These are phyloP conservation scores for Petrolisthes manimaculis DNA, from an alignment of 2,888 invertebrate genomes.

Conservation along the genomic window DNA sequence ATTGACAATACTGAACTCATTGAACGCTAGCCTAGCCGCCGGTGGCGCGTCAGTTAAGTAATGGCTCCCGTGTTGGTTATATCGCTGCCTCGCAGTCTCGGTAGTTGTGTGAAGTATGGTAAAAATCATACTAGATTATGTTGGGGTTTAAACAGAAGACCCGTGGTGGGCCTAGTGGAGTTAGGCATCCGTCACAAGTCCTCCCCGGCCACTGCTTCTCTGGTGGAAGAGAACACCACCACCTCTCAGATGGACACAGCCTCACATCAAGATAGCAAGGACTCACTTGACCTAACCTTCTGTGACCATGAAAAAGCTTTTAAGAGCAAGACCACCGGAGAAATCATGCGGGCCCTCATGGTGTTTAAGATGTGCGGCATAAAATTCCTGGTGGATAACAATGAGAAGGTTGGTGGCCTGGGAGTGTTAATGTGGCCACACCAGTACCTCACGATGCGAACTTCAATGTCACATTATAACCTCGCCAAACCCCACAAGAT, in stretches of 20 bases:
- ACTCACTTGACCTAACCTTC: conserved; percentile 74
- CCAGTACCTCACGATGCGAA: conserved; percentile 19
- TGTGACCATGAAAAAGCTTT: conserved; percentile 91
- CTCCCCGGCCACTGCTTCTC: conserved; percentile 57
- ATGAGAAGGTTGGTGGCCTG: conserved; percentile 82
- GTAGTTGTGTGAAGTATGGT: conserved; percentile 47
- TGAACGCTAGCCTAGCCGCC: neutral
- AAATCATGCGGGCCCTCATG: conserved; percentile 88
- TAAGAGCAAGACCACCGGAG: conserved; percentile 94
- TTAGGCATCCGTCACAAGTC: conserved; percentile 43
- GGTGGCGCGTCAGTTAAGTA: conserved; percentile 47
- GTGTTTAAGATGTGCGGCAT: conserved; percentile 93
- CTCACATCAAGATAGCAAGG: conserved; percentile 43
- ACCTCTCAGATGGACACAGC: conserved; percentile 18
- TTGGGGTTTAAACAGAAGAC: conserved; percentile 37
- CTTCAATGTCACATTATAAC: conserved; percentile 19
- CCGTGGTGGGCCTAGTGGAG: neutral
- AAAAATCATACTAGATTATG: conserved; percentile 27
- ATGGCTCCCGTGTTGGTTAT: conserved; percentile 60
- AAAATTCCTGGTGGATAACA: conserved; percentile 89
- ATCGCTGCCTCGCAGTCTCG: conserved; percentile 54
- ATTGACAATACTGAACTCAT: too few relatives aligned
- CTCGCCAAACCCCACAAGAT: conserved; percentile 22
- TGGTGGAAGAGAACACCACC: conserved; percentile 46
- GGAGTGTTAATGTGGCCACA: neutral